Base-by-base conservation (phyloP, 2,797 vertebrate species). In the Threskiornis aethiopicus region DNA sequence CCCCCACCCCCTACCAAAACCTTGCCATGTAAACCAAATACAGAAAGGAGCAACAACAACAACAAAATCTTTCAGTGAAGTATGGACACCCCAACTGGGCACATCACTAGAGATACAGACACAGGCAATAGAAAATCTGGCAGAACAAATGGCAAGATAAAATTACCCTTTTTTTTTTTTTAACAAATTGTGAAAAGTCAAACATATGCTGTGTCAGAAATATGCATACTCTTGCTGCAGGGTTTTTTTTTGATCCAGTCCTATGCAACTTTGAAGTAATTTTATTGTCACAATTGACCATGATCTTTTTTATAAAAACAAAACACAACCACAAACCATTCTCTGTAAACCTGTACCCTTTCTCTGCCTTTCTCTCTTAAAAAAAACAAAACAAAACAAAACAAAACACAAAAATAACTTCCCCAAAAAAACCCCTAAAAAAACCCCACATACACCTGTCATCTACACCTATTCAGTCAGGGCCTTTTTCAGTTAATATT, bases 161-260 rank as follows among this genome's bases (percentile, higher is more conserved):
- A 92, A 93, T 92, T 90, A 93, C 13, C 2, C 21, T 57, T 13
- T 25, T 4, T 62, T 31, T 83, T 90, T 64, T 4, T 8, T 4
- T 0, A 89, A 71, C n/a, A 84, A 87, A 84, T 85, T 82, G 37
- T 79, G 84, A 91, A 47, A 91, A 80, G 28, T 85, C 59, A 92
- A 87, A 83, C 71, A 89, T 96, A 91, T 66, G 91, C 17, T 89
- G 7, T 80, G 59, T 89, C 84, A 95, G 75, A 94, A 95, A 85
- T 72, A 76, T 28, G 13, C 42, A 76, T 81, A 77, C 35, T 67
- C 13, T 84, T 72, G 29, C 26, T 80, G 59, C 69, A 59, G 33
- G 10, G 6, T 0, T 10, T 58, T 77, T 84, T 85, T 82, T 80
- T 1, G 20, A 58, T 70, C 9, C 37, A 77, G 25, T 79, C 19